Evolutionary conservation across 2,888 invertebrate species (phyloP), one percentile per base, ranked within the genome.

Genomic region (Oithona nana): DNA sequence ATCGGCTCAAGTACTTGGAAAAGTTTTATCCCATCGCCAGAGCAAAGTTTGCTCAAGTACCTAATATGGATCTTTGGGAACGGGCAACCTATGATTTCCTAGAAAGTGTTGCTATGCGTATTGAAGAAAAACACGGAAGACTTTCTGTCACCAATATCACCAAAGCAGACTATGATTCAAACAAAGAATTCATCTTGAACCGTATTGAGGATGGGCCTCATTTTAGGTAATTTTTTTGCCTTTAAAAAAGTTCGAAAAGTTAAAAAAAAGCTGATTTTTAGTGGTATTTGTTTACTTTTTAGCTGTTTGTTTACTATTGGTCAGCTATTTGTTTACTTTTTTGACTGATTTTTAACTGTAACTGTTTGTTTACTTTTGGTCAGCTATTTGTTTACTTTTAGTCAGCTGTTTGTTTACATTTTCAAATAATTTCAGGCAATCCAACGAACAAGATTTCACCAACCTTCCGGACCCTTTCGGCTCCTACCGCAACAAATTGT

Each of bases 41-140:
- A 78, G 80, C 68, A 70, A 74, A 66, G 74, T 69, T 69, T 76
- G 74, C 74, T 73, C 71, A 64, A 68, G 69, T 75, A 77, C 77
- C 28, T 3, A 28, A 58, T 29, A 16, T 51, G 4, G 48, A 49
- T 24, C 29, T 28, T 26, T 63, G 63, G 63, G 24, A 29, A n/a
- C 50, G 31, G 16, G 31, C 26, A 26, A 52, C 59, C 16, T 52
- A 31, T n/a, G 30, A 59, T 20, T 63, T 39, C 50, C 22, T 63
- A 26, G 52, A 30, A 13, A 48, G 39, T n/a, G 31, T 81, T 65
- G 80, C 81, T 62, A 80, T 82, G 72, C 81, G 81, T 65, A 82
- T 88, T 68, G 86, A 86, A 72, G 79, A 81, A 70, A 81, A 80
- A 69, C 82, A 80, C 71, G 87, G 87, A 1, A 80, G 86, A 55